Base-by-base conservation (phyloP, 2,888 invertebrate species). In the Agonum fuliginosum region DNA sequence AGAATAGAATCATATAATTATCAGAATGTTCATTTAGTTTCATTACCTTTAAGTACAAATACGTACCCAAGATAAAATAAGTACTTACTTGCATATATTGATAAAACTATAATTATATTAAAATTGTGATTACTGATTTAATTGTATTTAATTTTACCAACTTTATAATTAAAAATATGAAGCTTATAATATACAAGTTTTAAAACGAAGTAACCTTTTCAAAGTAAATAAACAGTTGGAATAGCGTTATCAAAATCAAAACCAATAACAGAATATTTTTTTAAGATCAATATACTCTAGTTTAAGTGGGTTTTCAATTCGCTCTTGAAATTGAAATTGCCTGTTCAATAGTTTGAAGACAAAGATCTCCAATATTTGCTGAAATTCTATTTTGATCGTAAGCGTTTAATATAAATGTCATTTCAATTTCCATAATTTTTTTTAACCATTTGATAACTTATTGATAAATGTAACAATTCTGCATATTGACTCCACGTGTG, bases 261-360 rank as follows among this genome's bases (percentile, higher is more conserved):
- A n/a, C 54, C 54, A 54, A 54, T 54, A 54, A 54, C 24, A 54
- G 54, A 54, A 24, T 24, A 54, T 24, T 54, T n/a, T 54, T 54
- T 10, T 12, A 5, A 54, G 24, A 54, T 54, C 54, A n/a, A 54
- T 54, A 54, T 24, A 54, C 54, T 54, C 22, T 22, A 22, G 0
- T 54, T 54, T 54, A 54, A 54, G 54, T 54, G 54, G 54, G 12
- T 54, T 54, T 54, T 54, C 54, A 54, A 54, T 54, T 54, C 24
- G 54, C 54, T 54, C 54, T 54, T 24, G 10, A 54, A 54, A 22
- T 54, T 54, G 22, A 19, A 5, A 20, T 19, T 48, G 17, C 48
- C 17, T 48, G 20, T 54, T 24, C 54, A 54, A 12, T 54, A 20
- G 24, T 12, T 54, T 54, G 4, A 24, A 22, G 48, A 48, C 48